phyloP scores from a whole-genome alignment of 2,888 invertebrate genomes.

The Eupelmus urozonus region DNA sequence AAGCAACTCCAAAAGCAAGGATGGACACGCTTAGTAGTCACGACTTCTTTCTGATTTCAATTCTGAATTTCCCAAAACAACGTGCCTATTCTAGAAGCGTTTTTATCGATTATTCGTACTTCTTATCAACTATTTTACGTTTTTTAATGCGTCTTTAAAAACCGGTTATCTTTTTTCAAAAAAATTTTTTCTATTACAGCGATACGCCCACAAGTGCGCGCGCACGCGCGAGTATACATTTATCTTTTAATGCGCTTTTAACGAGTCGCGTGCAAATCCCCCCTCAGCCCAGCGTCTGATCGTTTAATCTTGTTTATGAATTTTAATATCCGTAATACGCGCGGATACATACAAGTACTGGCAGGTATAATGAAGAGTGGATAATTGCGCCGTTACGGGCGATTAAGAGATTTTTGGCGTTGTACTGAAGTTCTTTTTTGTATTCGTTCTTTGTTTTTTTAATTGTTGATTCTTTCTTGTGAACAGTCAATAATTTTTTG shows the following conservation, averaged over 20 bases:
- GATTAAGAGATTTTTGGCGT: conserved; percentile 41
- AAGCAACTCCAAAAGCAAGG: no score
- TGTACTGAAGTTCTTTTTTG: neutral
- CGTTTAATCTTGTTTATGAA: conserved; percentile 51
- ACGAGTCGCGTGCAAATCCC: conserved; percentile 25
- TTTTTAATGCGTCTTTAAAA: no score
- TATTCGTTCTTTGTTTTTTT: neutral
- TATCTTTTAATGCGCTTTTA: conserved; percentile 37
- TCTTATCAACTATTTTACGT: no score
- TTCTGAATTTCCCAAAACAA: no score
- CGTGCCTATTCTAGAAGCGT: no score
- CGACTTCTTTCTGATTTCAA: no score
- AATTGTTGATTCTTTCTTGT: neutral
- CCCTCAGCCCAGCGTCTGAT: conserved; percentile 11
- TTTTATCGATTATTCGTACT: no score
- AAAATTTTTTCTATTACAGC: no score
- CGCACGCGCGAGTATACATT: neutral
- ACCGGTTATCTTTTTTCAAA: no score
- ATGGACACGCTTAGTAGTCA: no score
- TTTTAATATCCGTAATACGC: conserved; percentile 15
- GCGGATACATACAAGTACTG: neutral
- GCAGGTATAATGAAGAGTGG: conserved; percentile 16
- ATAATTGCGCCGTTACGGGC: conserved; percentile 11
- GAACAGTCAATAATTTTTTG: conserved; percentile 12
- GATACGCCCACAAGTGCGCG: no score